Conservation (phyloP, 2,888 invertebrate species). For the Monoplex corrugatus region DNA sequence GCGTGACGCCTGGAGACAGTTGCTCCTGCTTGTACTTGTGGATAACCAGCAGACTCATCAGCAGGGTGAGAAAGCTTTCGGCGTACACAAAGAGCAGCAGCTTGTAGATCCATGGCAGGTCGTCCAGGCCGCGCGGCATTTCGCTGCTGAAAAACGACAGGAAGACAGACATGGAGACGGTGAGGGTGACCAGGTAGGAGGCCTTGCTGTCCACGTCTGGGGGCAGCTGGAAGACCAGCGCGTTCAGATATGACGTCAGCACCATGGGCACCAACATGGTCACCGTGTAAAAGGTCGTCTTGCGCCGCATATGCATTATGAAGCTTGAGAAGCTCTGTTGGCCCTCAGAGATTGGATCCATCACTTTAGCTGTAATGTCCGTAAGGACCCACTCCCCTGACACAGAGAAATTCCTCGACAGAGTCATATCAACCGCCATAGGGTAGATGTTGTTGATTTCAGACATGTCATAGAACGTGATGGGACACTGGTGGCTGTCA, state of each 20-base stretch:
- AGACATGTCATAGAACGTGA: background rate
- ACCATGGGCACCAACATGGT: conserved; percentile 3
- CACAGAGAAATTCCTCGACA: background rate
- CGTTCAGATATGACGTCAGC: conserved; percentile 29
- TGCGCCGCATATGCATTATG: background rate
- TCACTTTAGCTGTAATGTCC: background rate
- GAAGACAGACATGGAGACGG: conserved; percentile 39
- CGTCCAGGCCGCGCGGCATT: background rate
- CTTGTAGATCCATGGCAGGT: background rate
- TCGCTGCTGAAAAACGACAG: conserved; percentile 2
- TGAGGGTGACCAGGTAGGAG: conserved; percentile 38
- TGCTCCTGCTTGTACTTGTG: background rate
- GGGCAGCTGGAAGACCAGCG: conserved; percentile 33
- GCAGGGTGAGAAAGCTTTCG: background rate
- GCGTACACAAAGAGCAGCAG: background rate
- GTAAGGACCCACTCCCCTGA: background rate
- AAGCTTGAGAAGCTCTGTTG: background rate
- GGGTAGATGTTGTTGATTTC: background rate
- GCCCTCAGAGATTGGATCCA: too few species aligned
- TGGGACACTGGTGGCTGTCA: background rate
- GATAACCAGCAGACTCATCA: background rate
- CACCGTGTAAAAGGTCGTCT: background rate
- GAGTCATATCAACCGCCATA: background rate
- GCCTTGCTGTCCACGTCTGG: conserved; percentile 16
- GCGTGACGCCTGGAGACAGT: background rate